Percentiles rank a stretch among this genome's conserved stretches.
Evolutionary conservation across 2,888 invertebrate genomes (phyloP).

Genomic region (Amiota mariae): DNA sequence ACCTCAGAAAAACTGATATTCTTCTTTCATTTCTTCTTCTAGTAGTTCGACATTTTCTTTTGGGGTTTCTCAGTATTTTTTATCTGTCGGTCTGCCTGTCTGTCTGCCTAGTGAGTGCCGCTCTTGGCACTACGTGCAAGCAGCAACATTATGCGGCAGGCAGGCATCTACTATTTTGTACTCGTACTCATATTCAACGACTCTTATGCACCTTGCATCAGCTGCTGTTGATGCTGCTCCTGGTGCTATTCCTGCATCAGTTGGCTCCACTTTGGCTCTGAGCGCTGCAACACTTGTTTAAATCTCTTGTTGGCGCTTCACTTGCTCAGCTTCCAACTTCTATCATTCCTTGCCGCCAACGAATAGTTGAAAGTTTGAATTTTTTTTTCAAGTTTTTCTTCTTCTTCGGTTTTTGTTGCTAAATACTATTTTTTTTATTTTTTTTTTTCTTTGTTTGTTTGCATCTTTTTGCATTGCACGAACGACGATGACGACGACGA

Average conservation of each 20-base stretch:
- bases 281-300: slow-evolving; percentile 50
- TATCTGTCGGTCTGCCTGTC: not conserved
- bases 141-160: slow-evolving; percentile 54
- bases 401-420: not conserved
- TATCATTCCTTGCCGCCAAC: not conserved
- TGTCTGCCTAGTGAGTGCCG: not conserved
- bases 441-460: slow-evolving; percentile 38
- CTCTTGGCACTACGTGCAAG: slow-evolving; percentile 29
- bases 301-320: slow-evolving; percentile 50
- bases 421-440: not conserved
- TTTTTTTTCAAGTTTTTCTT: slow-evolving; percentile 7
- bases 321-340: not conserved
- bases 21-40: too few species aligned
- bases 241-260: slow-evolving; percentile 28
- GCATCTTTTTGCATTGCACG: slow-evolving; percentile 41
- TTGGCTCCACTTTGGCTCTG: slow-evolving; percentile 31
- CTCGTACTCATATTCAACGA: not conserved
- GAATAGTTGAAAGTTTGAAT: slow-evolving; percentile 27
- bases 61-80: not conserved
- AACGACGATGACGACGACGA: slow-evolving; percentile 13
- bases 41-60: too few species aligned
- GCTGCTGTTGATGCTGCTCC: slow-evolving; percentile 19
- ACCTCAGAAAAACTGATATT: too few species aligned
- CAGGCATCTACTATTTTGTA: slow-evolving; percentile 51
- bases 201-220: slow-evolving; percentile 6